Evolutionary conservation across 2,888 invertebrate species (phyloP).

Genomic region (Omphaloscelis lunosa): DNA sequence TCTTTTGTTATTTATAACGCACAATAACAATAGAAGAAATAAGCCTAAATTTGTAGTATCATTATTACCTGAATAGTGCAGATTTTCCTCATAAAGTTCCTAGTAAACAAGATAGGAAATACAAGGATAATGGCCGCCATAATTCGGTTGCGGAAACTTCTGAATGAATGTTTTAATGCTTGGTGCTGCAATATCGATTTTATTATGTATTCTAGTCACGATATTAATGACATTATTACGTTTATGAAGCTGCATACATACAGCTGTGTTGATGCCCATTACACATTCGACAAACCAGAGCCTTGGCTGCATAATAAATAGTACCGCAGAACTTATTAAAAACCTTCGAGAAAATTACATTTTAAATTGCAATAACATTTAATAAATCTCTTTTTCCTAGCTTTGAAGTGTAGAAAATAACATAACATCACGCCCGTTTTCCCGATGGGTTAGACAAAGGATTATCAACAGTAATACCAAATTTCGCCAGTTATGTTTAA

Average conservation of each 20-base stretch:
- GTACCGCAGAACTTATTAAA: neutral
- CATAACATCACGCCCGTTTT: neutral
- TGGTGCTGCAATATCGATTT: slow-evolving; percentile 38
- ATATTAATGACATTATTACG: slow-evolving; percentile 17
- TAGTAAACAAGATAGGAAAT: slow-evolving; percentile 24
- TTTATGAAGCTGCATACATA: slow-evolving; percentile 18
- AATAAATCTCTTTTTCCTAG: neutral
- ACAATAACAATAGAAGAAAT: neutral
- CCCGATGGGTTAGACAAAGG: neutral
- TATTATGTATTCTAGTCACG: slow-evolving; percentile 31
- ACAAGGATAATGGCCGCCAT: slow-evolving; percentile 46
- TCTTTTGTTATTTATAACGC: neutral
- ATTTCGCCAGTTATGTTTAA: neutral
- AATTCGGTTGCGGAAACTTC: slow-evolving; percentile 46
- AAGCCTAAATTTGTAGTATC: neutral
- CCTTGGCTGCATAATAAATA: neutral
- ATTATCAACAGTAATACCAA: neutral
- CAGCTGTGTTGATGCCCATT: neutral
- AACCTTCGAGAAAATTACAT: neutral
- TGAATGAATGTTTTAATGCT: slow-evolving; percentile 18
- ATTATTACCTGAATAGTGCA: slow-evolving; percentile 11
- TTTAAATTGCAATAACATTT: neutral
- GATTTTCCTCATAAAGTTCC: slow-evolving; percentile 38
- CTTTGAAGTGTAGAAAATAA: neutral
- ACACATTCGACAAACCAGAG: slow-evolving; percentile 9